Evolutionary conservation across 1,140 invertebrate species (phyloP), one percentile per base, ranked within the genome.

Genomic region (Bombus affinis): DNA sequence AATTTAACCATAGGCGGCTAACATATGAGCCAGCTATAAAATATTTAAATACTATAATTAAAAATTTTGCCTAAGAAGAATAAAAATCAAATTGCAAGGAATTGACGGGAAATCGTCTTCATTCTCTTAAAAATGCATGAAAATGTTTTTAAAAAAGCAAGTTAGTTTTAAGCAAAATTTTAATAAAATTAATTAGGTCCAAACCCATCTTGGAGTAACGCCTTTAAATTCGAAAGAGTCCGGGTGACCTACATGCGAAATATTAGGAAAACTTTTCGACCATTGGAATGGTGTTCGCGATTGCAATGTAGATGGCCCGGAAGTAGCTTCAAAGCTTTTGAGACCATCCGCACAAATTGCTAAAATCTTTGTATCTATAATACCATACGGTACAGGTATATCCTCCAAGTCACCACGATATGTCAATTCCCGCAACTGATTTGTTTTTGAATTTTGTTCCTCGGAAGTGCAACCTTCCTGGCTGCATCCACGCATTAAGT

Each of bases 221-320:
- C 96, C 96, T 25, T 96, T 93, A 92, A 98, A 98, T 76, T 97
- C 94, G 95, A 97, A 98, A 44, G 96, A 88, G 91, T 98, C 97
- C 1, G 98, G 98, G 76, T 98, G 97, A 12, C 98, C 98, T 87
- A 96, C 90, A 88, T 98, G 98, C 8, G 96, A 95, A 12, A 95
- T 93, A 86, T 95, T 96, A 42, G 96, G 95, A 91, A 97, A 97
- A 84, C 82, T 91, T 70, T 96, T 95, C 28, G 96, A 96, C 98
- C 98, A 98, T 88, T 96, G 96, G 91, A 98, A 98, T 3, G 97
- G 95, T 44, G 88, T 79, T 25, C 92, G 74, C 28, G 72, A 89
- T 87, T 68, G 57, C 18, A 68, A 70, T 4, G 74, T 83, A 1
- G 81, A 65, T 0, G 95, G 94, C 42, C 95, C 95, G 1, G 93